phyloP scores from a whole-genome alignment of 2,888 invertebrate genomes.

The Tenthredo livida region DNA sequence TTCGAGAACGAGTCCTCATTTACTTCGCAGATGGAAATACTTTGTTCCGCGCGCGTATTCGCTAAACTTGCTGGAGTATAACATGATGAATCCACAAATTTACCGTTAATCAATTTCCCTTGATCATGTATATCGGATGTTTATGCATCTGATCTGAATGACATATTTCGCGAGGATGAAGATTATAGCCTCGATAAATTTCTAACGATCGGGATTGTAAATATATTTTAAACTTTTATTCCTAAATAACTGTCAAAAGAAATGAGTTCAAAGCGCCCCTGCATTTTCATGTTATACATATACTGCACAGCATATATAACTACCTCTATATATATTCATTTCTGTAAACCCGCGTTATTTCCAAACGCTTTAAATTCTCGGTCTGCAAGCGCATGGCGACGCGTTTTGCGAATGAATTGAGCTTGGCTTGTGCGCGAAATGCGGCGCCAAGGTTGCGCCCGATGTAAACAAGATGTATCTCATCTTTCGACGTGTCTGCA shows the following conservation, averaged over 20 bases:
- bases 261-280: background rate
- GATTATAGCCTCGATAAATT: background rate
- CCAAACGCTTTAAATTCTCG: slow-evolving; percentile 11
- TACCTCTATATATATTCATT: background rate
- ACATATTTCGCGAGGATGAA: background rate
- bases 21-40: background rate
- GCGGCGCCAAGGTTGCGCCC: slow-evolving; percentile 39
- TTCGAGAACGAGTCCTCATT: background rate
- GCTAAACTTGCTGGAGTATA: background rate
- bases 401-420: slow-evolving; percentile 9
- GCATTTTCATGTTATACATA: background rate
- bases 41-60: background rate
- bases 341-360: background rate
- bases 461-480: slow-evolving; percentile 46
- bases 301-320: too few species aligned
- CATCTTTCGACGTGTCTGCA: slow-evolving; percentile 17
- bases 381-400: background rate
- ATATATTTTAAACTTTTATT: background rate
- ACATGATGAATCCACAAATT: background rate
- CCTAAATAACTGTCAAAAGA: background rate
- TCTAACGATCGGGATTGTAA: background rate
- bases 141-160: too few species aligned
- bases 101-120: background rate
- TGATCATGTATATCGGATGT: background rate
- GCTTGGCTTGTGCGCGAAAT: slow-evolving; percentile 22